Evolutionary conservation across 2,113 vertebrate species (phyloP).

Genomic region (Campylorhamphus procurvoides): DNA sequence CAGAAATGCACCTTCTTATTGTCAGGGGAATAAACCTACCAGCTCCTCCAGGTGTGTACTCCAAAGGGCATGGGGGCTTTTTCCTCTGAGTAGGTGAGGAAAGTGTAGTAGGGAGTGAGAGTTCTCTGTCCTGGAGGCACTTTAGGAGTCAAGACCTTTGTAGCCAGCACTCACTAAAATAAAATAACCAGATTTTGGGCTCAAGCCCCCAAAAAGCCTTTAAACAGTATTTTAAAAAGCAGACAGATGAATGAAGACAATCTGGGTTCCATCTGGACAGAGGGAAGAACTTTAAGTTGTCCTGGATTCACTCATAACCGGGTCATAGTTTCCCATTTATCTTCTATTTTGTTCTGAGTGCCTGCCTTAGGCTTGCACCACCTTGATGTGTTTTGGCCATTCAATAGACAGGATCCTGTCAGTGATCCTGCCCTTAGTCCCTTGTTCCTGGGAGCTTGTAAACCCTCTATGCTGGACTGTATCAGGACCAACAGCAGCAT

Average conservation of each 20-base stretch:
- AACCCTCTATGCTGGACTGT: neutral
- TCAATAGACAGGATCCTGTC: neutral
- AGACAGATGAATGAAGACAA: neutral
- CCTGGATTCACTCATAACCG: neutral
- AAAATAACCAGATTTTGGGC: neutral
- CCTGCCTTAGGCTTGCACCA: neutral
- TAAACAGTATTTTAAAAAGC: neutral
- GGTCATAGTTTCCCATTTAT: neutral
- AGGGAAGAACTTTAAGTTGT: neutral
- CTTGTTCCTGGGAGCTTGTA: neutral
- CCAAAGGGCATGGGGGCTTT: neutral
- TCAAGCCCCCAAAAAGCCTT: neutral
- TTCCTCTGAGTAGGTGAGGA: neutral
- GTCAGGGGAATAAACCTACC: slow-evolving; percentile 94
- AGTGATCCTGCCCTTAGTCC: neutral
- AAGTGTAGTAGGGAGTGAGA: neutral
- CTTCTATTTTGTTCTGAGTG: neutral
- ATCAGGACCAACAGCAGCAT: neutral
- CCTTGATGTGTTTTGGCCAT: neutral
- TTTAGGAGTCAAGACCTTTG: neutral
- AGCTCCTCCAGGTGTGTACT: slow-evolving; percentile 85
- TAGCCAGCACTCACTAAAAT: neutral
- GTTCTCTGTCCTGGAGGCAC: neutral
- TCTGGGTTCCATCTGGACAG: neutral
- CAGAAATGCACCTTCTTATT: slow-evolving; percentile 92